Evolutionary conservation across 2,888 invertebrate genomes (phyloP).

Genomic region (Platycheirus albimanus): DNA sequence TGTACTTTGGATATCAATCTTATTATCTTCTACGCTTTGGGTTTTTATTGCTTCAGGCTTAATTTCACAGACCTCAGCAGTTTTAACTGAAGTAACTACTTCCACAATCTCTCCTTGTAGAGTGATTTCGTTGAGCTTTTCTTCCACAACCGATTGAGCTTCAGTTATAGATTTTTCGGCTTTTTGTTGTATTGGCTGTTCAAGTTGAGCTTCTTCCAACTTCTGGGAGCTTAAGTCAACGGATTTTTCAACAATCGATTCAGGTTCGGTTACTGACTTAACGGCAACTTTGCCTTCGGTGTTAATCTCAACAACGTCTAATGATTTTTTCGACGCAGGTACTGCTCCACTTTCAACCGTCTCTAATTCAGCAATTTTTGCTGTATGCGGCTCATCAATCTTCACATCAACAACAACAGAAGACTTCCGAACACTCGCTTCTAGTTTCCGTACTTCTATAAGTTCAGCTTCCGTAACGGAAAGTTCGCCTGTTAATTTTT

Average conservation of each 20-base stretch:
- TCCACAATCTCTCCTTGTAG: neutral
- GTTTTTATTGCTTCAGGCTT: slow-evolving; percentile 26
- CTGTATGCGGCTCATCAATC: neutral
- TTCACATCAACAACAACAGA: neutral
- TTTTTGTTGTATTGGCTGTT: neutral
- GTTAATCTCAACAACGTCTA: neutral
- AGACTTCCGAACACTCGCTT: neutral
- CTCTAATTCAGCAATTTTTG: neutral
- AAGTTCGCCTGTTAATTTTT: slow-evolving; percentile 1
- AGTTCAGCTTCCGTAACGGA: slow-evolving; percentile 3
- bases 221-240: neutral
- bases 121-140: neutral
- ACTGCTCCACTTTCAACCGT: neutral
- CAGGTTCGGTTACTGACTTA: slow-evolving; percentile 19
- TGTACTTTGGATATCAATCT: neutral
- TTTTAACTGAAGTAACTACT: neutral
- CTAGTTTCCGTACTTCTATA: slow-evolving; percentile 1
- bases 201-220: neutral
- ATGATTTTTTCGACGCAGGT: neutral
- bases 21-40: neutral
- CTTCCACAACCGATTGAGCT: slow-evolving; percentile 1
- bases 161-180: slow-evolving; percentile 21
- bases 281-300: neutral
- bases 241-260: neutral
- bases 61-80: neutral